A percentile compares a stretch with the other conserved stretches of the same genome.
These are phyloP conservation scores for Condylostylus longicornis DNA, from an alignment of 1,140 invertebrate genomes.

Conservation along the genomic window DNA sequence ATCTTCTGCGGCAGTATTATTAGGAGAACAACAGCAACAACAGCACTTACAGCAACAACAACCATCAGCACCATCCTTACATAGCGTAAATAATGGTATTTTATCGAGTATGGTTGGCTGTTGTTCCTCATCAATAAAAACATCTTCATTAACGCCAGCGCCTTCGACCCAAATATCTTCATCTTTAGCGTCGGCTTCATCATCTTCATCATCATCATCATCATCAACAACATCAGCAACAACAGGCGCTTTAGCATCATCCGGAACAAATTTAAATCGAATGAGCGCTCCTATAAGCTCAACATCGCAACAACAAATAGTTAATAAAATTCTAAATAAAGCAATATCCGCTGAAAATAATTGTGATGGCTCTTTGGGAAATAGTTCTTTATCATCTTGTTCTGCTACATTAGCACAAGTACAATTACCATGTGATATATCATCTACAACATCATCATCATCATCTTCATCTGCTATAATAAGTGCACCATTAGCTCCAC, in stretches of 20 bases:
- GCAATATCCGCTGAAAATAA: constrained; percentile 7
- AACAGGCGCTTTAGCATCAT: constrained; percentile 3
- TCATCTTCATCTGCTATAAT: not conserved
- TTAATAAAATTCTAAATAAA: constrained; percentile 1
- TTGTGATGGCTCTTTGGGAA: not conserved
- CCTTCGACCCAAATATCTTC: constrained; percentile 7
- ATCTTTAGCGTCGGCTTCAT: constrained; percentile 16
- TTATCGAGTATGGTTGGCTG: no score
- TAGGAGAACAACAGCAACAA: not conserved
- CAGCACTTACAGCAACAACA: not conserved
- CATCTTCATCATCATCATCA: constrained; percentile 14
- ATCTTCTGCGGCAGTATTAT: not conserved
- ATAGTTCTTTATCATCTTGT: no score
- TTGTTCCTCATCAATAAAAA: no score
- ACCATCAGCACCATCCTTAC: not conserved
- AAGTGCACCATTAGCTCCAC: constrained; percentile 16
- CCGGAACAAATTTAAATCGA: constrained; percentile 23
- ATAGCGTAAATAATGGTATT: not conserved
- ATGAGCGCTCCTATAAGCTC: constrained; percentile 27
- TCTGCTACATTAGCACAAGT: no score
- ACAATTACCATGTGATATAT: no score
- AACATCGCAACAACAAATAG: not conserved
- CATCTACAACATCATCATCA: not conserved
- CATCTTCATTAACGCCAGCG: no score
- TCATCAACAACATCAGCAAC: constrained; percentile 3